Conservation (phyloP, 2,888 invertebrate species). For the Limulus polyphemus region DNA sequence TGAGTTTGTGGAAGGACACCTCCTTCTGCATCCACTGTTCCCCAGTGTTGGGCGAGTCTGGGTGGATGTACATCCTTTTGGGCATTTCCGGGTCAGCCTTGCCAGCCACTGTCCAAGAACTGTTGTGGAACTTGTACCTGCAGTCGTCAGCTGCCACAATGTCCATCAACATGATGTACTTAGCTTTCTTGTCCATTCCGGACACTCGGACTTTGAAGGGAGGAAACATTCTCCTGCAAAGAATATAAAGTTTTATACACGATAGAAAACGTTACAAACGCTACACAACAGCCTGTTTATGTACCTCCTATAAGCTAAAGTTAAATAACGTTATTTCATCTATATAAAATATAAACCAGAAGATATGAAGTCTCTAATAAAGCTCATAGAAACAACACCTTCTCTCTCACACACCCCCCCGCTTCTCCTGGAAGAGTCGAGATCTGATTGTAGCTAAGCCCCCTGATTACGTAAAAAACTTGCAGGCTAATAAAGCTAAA, state of each 20-base stretch:
- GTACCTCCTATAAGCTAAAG: too few species aligned
- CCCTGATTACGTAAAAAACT: too few species aligned
- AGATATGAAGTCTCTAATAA: too few species aligned
- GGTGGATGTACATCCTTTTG: constrained; percentile 43
- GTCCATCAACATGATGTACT: constrained; percentile 97
- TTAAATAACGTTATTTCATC: too few species aligned
- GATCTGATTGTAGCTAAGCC: too few species aligned
- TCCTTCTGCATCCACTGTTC: constrained; percentile 48
- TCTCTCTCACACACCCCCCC: too few species aligned
- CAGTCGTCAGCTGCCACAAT: constrained; percentile 98
- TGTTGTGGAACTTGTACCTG: constrained; percentile 91
- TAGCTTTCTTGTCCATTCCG: constrained; percentile 95
- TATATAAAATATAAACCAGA: too few species aligned
- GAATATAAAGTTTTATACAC: constrained; percentile 26
- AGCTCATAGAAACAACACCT: too few species aligned
- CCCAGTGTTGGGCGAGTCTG: constrained; percentile 38
- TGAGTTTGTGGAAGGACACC: constrained; percentile 46
- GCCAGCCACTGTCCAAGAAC: constrained; percentile 40
- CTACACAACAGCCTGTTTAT: too few species aligned
- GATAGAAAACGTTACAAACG: too few species aligned
- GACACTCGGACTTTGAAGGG: constrained; percentile 98
- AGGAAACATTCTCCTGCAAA: constrained; percentile 97
- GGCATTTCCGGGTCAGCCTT: constrained; percentile 45
- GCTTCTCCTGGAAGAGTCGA: too few species aligned
- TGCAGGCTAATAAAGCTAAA: too few species aligned